These are phyloP conservation scores for Xenopus borealis DNA, from an alignment of 2,113 vertebrate genomes.

Conservation along the genomic window DNA sequence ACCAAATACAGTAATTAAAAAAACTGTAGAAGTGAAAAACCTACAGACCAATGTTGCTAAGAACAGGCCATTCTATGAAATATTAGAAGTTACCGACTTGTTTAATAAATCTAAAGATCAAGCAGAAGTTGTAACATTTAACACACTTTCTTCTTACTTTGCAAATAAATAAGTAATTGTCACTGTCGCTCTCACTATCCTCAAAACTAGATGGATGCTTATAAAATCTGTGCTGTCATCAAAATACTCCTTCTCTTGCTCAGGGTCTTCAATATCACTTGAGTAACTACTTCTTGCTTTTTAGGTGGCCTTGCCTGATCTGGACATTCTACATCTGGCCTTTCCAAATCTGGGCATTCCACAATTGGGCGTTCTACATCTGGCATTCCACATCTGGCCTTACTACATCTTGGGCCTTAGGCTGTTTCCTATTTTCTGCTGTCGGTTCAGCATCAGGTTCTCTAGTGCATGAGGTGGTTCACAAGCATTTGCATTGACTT, in stretches of 20 bases:
- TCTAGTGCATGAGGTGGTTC: neutral
- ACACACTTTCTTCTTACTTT: slow-evolving; percentile 75
- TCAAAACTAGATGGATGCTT: slow-evolving; percentile 85
- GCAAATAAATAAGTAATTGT: slow-evolving; percentile 87
- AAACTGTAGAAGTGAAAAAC: too few relatives aligned
- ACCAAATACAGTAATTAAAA: too few relatives aligned
- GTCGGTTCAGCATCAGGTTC: slow-evolving; percentile 29
- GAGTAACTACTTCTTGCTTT: slow-evolving; percentile 46
- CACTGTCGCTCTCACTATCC: slow-evolving; percentile 68
- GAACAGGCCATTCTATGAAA: too few relatives aligned
- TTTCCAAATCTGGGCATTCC: neutral
- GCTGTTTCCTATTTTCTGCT: slow-evolving; percentile 13
- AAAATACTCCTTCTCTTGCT: slow-evolving; percentile 73
- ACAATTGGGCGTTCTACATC: too few relatives aligned
- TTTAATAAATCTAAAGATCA: slow-evolving; percentile 1
- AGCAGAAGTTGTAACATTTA: too few relatives aligned
- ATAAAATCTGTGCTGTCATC: slow-evolving; percentile 94
- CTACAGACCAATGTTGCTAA: too few relatives aligned
- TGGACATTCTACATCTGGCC: too few relatives aligned
- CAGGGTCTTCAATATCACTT: slow-evolving; percentile 62
- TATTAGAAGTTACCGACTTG: too few relatives aligned
- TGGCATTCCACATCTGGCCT: too few relatives aligned
- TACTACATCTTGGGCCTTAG: slow-evolving; percentile 23
- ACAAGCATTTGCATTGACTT: neutral
- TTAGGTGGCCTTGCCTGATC: too few relatives aligned